Evolutionary conservation across 2,113 vertebrate genomes (phyloP).

Genomic region (Octodon degus): DNA sequence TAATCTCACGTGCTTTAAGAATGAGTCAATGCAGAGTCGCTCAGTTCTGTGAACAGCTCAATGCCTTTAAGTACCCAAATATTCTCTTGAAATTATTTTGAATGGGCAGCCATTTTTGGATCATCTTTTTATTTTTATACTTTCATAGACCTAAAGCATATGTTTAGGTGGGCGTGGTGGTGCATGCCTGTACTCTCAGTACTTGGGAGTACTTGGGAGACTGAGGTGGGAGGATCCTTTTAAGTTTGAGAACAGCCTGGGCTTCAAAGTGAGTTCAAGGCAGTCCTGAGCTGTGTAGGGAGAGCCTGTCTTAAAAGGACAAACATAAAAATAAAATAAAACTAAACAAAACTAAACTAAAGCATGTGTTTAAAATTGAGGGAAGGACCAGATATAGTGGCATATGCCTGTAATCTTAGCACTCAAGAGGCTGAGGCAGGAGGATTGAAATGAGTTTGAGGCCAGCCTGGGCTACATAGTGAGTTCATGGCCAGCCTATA

Average conservation of each 20-base stretch:
- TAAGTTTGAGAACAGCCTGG: neutral
- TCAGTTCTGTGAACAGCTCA: neutral
- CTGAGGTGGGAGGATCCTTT: no score
- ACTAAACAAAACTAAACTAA: no score
- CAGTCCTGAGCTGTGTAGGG: neutral
- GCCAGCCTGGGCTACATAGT: no score
- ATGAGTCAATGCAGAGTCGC: neutral
- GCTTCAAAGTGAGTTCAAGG: no score
- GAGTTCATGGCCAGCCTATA: no score
- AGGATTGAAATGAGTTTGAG: no score
- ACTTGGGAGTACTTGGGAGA: neutral
- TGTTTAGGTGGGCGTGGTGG: neutral
- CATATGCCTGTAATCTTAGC: no score
- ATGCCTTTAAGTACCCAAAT: neutral
- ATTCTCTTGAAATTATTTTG: neutral
- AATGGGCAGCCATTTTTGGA: neutral
- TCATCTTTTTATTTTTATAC: neutral
- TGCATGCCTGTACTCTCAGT: neutral
- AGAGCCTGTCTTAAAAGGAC: neutral
- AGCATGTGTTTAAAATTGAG: no score
- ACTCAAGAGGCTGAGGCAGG: no score
- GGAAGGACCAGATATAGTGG: no score
- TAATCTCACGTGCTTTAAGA: neutral
- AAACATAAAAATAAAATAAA: no score
- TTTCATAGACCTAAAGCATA: neutral